These are phyloP conservation scores for Muntiacus reevesi DNA, from an alignment of 2,113 vertebrate species.

Conservation along the genomic window DNA sequence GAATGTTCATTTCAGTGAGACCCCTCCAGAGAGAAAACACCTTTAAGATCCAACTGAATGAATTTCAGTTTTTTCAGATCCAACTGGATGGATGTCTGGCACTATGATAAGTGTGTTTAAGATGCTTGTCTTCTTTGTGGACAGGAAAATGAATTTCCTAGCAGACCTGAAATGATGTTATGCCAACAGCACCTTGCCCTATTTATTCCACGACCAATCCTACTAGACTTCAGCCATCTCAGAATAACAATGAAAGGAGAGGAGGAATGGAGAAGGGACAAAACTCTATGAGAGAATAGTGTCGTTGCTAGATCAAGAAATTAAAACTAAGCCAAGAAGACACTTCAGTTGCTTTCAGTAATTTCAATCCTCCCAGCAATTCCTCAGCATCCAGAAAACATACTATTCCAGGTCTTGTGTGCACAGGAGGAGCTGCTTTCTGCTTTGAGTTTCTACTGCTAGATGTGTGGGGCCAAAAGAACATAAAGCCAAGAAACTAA, in stretches of 20 bases:
- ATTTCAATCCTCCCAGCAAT: not conserved
- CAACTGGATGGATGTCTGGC: not conserved
- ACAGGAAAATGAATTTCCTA: not conserved
- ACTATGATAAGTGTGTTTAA: not conserved
- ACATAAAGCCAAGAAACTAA: not conserved
- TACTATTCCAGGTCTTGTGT: not conserved
- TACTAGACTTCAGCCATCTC: not conserved
- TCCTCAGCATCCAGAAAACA: not conserved
- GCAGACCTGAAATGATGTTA: not conserved
- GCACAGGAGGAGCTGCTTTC: not conserved
- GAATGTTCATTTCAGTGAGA: not conserved
- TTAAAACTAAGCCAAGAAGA: not conserved
- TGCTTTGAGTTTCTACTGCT: not conserved
- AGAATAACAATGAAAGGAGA: not conserved
- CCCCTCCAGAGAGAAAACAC: not conserved
- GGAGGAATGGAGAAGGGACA: not conserved
- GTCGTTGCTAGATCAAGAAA: not conserved
- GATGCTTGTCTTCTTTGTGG: not conserved
- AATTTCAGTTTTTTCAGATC: not conserved
- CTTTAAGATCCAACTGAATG: not conserved
- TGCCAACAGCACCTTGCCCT: not conserved
- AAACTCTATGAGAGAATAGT: not conserved
- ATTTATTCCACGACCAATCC: not conserved
- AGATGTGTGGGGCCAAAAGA: not conserved
- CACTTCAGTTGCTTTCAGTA: not conserved